Base-by-base conservation (phyloP, 2,888 invertebrate species). In the Halocaridina rubra region DNA sequence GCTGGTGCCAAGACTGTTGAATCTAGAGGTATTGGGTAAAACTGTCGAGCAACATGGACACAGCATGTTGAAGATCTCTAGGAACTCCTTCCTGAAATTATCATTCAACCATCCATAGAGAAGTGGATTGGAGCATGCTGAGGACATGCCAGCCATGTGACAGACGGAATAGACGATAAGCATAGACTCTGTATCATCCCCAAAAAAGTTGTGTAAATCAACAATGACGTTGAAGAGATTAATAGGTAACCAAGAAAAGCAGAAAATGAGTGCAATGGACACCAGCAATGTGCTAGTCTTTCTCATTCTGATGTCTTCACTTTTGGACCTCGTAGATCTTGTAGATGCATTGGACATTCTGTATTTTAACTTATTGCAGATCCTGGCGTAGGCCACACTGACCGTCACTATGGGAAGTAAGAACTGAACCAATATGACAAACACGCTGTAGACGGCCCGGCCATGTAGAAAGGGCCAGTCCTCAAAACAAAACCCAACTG, bases 101-200 rank as follows among this genome's bases (percentile, higher is more conserved):
- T 97, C 97, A 91, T 98, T 98, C 89, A 98, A 92, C 95, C 97
- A 97, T 13, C 97, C 98, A 91, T 98, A 98, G 2, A 97, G 93
- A 24, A 98, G 92, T 0, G 97, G 97, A 91, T 98, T 98, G 33
- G 96, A 95, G 89, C 97, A 97, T 0, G 97, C 97, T 74, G 96
- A 96, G 13, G 96, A 95, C 94, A 97, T 96, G 5, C 96, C 94
- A 87, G 93, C 92, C 92, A 94, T 92, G 89, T 95, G 94, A 88
- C 93, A 93, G 88, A 93, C 91, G 46, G 93, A 92, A 89, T 92
- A 92, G 19, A 90, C 89, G 88, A 94, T 93, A 69, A 93, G 92
- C 92, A 93, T 92, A 3, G 92, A 91, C 88, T 93, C 88, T 13
- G 87, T 91, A 89, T 88, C 81, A 81, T 90, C 89, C 13, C 89